A percentile compares a stretch with the other conserved stretches of the same genome.
Conservation (phyloP, 2,797 vertebrate species). For the Sebastes iracundus region DNA sequence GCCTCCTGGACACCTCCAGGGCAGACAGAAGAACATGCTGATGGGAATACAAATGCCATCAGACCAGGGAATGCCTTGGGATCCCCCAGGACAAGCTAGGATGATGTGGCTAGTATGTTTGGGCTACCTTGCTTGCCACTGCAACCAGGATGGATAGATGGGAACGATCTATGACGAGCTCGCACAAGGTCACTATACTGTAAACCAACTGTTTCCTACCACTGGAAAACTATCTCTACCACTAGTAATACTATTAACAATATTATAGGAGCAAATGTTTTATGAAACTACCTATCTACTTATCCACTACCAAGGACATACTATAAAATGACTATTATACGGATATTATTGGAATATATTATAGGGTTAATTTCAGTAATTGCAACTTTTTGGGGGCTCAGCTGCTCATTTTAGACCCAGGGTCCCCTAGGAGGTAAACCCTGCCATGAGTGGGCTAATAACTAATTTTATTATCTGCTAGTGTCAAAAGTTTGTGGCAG, state of each 20-base stretch:
- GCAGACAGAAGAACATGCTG: background rate
- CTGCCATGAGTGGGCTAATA: too few species aligned
- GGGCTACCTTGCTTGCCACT: background rate
- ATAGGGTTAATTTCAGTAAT: background rate
- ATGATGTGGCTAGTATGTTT: background rate
- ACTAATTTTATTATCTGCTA: background rate
- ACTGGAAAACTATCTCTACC: background rate
- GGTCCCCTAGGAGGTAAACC: background rate
- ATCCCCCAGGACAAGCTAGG: background rate
- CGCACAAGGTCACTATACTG: background rate
- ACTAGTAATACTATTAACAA: background rate
- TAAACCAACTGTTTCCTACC: background rate
- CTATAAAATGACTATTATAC: background rate
- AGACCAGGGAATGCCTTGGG: background rate
- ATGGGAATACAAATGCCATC: background rate
- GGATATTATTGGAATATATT: background rate
- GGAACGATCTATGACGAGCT: background rate
- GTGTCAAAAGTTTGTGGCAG: background rate
- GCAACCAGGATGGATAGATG: background rate
- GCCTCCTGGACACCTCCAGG: background rate
- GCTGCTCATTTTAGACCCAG: background rate
- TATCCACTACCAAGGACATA: background rate
- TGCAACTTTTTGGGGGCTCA: background rate
- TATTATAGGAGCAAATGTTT: background rate
- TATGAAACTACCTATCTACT: background rate